Conservation (phyloP, 1,140 invertebrate species). For the Rhagoletis zephyria region DNA sequence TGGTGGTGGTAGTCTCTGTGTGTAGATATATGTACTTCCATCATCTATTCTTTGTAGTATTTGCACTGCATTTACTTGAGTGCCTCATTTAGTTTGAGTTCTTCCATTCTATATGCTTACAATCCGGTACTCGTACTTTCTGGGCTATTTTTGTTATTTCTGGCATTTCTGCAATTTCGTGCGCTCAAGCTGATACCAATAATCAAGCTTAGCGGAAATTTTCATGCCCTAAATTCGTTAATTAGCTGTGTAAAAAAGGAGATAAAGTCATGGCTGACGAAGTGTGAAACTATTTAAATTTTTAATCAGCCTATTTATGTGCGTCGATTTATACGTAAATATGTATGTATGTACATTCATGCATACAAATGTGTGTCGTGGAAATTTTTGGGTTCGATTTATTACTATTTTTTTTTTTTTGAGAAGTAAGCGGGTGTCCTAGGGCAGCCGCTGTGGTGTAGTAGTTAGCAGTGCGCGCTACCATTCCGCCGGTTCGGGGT, state of each 20-base stretch:
- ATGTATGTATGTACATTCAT: too few relatives aligned
- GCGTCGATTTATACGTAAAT: too few relatives aligned
- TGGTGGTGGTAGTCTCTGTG: not conserved
- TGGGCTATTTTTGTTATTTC: not conserved
- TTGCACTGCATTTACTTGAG: conserved; percentile 36
- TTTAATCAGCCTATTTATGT: not conserved
- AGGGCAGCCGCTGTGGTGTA: too few relatives aligned
- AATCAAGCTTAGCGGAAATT: conserved; percentile 24
- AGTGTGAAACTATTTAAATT: conserved; percentile 28
- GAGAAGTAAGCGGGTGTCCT: too few relatives aligned
- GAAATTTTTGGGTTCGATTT: too few relatives aligned
- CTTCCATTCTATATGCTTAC: too few relatives aligned
- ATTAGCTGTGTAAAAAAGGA: not conserved
- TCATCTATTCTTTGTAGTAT: not conserved
- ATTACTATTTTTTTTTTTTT: too few relatives aligned
- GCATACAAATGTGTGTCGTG: too few relatives aligned
- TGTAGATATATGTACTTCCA: not conserved
- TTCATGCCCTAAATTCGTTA: conserved; percentile 33
- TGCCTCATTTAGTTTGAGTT: conserved; percentile 16
- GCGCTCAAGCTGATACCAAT: not conserved
- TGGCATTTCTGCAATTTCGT: not conserved
- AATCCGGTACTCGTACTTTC: not conserved
- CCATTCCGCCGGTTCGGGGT: too few relatives aligned
- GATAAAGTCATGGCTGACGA: not conserved
- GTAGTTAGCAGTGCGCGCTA: too few relatives aligned